phyloP scores from a whole-genome alignment of 2,888 invertebrate species.

The Orthosia incerta region DNA sequence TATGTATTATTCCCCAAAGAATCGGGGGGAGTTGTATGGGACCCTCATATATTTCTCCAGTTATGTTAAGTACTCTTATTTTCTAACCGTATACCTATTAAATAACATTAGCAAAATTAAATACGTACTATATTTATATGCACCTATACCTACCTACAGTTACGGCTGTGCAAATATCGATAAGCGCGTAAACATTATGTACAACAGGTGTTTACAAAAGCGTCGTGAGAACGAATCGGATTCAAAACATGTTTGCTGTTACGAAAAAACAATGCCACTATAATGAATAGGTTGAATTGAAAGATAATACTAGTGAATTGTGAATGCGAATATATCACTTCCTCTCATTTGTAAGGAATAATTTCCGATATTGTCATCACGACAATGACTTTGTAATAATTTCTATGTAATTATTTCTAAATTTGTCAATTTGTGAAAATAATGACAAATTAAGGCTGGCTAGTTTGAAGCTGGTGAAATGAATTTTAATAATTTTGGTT shows the following conservation, averaged over 20 bases:
- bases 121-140: too few relatives aligned
- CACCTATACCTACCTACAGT: too few relatives aligned
- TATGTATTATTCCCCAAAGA: too few relatives aligned
- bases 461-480: not conserved
- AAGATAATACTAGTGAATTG: conserved; percentile 41
- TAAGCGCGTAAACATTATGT: conserved; percentile 5
- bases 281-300: conserved; percentile 30
- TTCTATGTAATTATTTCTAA: not conserved
- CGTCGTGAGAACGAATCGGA: conserved; percentile 20
- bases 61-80: not conserved
- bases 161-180: conserved; percentile 7
- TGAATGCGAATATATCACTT: conserved; percentile 17
- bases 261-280: conserved; percentile 44
- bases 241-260: conserved; percentile 37
- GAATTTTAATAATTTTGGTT: too few relatives aligned
- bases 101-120: not conserved
- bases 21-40: too few relatives aligned
- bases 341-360: conserved; percentile 30
- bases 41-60: too few relatives aligned
- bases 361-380: conserved; percentile 11
- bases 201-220: conserved; percentile 31
- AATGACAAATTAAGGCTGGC: not conserved
- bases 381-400: conserved; percentile 24
- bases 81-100: too few relatives aligned
- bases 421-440: not conserved